These are phyloP conservation scores for Pantelozetes paolii DNA, from an alignment of 2,888 invertebrate genomes.

Conservation along the genomic window DNA sequence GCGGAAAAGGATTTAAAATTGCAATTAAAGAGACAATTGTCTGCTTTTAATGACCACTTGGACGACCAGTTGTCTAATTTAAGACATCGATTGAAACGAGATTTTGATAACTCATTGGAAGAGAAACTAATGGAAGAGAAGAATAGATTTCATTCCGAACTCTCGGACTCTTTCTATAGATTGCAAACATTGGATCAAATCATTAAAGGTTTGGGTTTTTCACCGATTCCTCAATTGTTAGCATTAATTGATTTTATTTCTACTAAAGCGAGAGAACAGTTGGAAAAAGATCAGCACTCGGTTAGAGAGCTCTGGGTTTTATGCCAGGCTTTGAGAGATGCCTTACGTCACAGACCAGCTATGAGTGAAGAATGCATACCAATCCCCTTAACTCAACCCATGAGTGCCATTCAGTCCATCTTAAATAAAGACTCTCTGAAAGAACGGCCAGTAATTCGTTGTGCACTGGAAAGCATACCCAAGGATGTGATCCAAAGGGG, in stretches of 20 bases:
- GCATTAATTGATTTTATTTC: not conserved
- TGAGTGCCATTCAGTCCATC: slow-evolving; percentile 68
- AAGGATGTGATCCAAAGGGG: slow-evolving; percentile 70
- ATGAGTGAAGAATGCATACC: slow-evolving; percentile 57
- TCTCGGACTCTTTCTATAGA: slow-evolving; percentile 51
- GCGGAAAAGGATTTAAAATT: slow-evolving; percentile 66
- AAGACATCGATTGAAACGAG: slow-evolving; percentile 59
- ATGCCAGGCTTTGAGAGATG: slow-evolving; percentile 76
- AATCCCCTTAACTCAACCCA: slow-evolving; percentile 64
- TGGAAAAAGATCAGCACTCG: slow-evolving; percentile 65
- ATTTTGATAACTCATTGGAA: slow-evolving; percentile 57
- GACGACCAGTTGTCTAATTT: slow-evolving; percentile 64
- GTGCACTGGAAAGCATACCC: slow-evolving; percentile 67
- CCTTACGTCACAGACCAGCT: slow-evolving; percentile 63
- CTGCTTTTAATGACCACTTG: slow-evolving; percentile 77
- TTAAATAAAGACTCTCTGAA: slow-evolving; percentile 59
- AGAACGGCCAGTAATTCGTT: slow-evolving; percentile 35
- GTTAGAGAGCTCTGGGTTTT: slow-evolving; percentile 91
- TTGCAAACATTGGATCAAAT: slow-evolving; percentile 45
- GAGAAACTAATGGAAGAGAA: slow-evolving; percentile 65
- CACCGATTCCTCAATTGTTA: slow-evolving; percentile 1
- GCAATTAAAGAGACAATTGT: slow-evolving; percentile 76
- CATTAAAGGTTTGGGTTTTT: slow-evolving; percentile 42
- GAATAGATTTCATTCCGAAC: slow-evolving; percentile 64
- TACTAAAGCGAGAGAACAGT: slow-evolving; percentile 51